Evolutionary conservation across 2,113 vertebrate species (phyloP).

Genomic region (Colistium nudipinnis): DNA sequence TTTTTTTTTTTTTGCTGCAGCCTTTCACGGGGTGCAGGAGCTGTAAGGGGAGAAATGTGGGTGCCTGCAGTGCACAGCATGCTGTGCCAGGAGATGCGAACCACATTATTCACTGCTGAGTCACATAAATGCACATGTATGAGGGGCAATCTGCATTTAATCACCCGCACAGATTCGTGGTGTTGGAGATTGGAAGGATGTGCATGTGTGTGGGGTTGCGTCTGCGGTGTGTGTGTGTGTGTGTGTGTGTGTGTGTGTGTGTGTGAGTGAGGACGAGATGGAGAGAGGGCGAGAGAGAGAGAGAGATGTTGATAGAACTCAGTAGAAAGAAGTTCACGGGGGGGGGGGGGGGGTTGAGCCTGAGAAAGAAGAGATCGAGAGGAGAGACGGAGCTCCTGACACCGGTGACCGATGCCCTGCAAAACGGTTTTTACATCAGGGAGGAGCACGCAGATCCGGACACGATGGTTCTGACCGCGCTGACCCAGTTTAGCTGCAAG

Average conservation of each 20-base stretch:
- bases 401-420: constrained; percentile 42
- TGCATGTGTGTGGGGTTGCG: constrained; percentile 4
- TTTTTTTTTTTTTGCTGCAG: constrained; percentile 64
- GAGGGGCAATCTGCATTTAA: not conserved
- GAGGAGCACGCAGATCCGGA: constrained; percentile 25
- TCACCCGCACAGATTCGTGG: not conserved
- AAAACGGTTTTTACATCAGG: constrained; percentile 7
- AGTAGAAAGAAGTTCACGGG: no score
- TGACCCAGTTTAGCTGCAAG: constrained; percentile 76
- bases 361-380: constrained; percentile 39
- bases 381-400: constrained; percentile 30
- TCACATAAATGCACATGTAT: constrained; percentile 34
- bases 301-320: no score
- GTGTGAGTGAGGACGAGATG: not conserved
- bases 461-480: constrained; percentile 74
- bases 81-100: constrained; percentile 37
- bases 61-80: constrained; percentile 55
- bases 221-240: not conserved
- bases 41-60: constrained; percentile 1
- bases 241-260: constrained; percentile 8
- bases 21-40: constrained; percentile 35
- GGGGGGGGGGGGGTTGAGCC: no score
- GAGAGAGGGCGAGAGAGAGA: not conserved
- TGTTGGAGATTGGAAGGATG: not conserved
- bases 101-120: constrained; percentile 49